These are phyloP conservation scores for Dolichopus griseipennis DNA, from an alignment of 2,888 invertebrate species.

Conservation along the genomic window DNA sequence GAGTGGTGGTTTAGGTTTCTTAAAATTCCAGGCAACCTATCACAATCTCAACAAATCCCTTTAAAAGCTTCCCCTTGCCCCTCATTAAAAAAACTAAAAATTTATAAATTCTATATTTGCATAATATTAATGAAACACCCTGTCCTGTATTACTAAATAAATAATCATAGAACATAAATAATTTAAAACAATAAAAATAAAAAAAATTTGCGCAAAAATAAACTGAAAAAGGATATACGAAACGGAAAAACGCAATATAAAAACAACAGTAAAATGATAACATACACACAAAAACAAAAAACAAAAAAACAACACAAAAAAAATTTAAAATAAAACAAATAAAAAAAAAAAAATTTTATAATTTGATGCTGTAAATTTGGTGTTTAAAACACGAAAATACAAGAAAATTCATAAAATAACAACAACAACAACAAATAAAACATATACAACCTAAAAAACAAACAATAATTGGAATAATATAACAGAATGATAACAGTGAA, in stretches of 20 bases:
- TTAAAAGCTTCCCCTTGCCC: too few species aligned
- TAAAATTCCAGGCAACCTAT: too few species aligned
- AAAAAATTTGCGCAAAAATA: neutral
- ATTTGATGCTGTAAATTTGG: constrained; percentile 6
- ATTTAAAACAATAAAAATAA: too few species aligned
- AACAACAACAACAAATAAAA: too few species aligned
- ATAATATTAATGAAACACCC: too few species aligned
- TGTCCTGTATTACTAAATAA: too few species aligned
- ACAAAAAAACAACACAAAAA: neutral
- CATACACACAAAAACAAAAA: neutral
- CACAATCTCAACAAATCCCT: too few species aligned
- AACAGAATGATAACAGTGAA: constrained; percentile 2
- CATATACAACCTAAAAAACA: neutral
- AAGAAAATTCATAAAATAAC: neutral
- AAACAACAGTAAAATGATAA: neutral
- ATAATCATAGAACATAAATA: too few species aligned
- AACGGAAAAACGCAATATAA: constrained; percentile 3
- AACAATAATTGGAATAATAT: constrained; percentile 1
- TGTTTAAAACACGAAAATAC: constrained; percentile 4
- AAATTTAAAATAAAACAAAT: neutral
- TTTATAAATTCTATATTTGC: too few species aligned
- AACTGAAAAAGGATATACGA: neutral
- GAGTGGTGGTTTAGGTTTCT: too few species aligned
- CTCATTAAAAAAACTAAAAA: too few species aligned
- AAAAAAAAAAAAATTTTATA: neutral